Base-by-base conservation (phyloP, 2,888 invertebrate genomes). In the Metellina segmentata region DNA sequence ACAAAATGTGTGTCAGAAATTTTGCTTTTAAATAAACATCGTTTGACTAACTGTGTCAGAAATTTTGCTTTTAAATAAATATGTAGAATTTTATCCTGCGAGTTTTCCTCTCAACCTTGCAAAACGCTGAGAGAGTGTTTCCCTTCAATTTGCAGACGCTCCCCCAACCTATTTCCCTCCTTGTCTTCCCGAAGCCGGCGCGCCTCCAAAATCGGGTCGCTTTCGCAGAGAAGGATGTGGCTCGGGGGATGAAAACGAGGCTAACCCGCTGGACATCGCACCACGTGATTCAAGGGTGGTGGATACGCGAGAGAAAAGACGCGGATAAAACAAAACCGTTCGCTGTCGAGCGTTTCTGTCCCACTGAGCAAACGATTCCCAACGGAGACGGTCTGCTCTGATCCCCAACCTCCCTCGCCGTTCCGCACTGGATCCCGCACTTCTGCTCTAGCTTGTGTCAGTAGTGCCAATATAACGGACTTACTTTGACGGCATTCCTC, bases 251-350 rank as follows among this genome's bases (percentile, higher is more conserved):
- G 49, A 87, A 91, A 91, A 87, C 87, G 87, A 91, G 91, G 91
- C 91, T 91, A 91, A 83, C 91, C 82, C 91, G 83, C 91, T 91
- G 91, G 91, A 91, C 91, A 87, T 87, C 82, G 49, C 9, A 91
- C 87, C 91, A 91, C 91, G 91, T 91, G 91, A 91, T 78, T 77
- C 20, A 88, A 69, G 88, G 88, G 88, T 72, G 75, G 70, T 48
- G 53, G 83, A 79, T 72, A 34, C 34, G 34, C n/a, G 71, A 20
- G 81, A 89, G 89, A 89, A 85, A 90, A 86, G 77, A 87, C 82
- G 83, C 71, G 72, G 87, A 91, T 91, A 82, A 87, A 91, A 91
- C 91, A 91, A 91, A 91, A 91, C 91, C 87, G 91, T 91, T 87
- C 53, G 51, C 49, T 75, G 86, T n/a, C 52, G 81, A 81, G 81